Conservation (phyloP, 23 tunicate genomes). For the Styela plicata region DNA sequence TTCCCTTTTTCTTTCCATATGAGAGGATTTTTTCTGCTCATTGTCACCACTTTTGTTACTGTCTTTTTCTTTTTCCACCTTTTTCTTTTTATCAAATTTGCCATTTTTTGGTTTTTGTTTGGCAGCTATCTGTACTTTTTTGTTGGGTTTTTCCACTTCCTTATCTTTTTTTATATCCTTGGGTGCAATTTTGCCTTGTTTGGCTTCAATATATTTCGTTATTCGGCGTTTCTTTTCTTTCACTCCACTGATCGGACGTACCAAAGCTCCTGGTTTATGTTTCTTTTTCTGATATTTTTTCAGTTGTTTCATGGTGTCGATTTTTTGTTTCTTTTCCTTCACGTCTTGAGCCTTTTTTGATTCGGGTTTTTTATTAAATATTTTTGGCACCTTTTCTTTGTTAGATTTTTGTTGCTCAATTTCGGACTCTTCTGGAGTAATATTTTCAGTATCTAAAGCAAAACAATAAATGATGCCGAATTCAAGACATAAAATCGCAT, state of each 20-base stretch:
- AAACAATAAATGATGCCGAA: too few relatives aligned
- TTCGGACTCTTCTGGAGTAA: neutral
- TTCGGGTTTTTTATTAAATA: too few relatives aligned
- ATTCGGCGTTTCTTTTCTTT: constrained; percentile 37
- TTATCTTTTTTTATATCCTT: neutral
- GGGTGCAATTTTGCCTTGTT: neutral
- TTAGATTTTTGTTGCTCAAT: neutral
- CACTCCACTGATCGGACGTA: constrained; percentile 63
- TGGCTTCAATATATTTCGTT: constrained; percentile 7
- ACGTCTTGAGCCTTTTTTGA: neutral
- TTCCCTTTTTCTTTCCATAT: too few relatives aligned
- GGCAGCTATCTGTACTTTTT: too few relatives aligned
- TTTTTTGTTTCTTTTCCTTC: constrained; percentile 6
- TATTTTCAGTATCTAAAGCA: neutral
- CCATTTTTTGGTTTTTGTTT: too few relatives aligned
- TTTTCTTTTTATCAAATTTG: too few relatives aligned
- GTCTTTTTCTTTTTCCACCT: too few relatives aligned
- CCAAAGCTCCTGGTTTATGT: constrained; percentile 72
- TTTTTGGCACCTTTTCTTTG: neutral
- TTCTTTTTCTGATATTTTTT: constrained; percentile 71
- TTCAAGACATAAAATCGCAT: too few relatives aligned
- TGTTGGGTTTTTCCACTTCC: neutral
- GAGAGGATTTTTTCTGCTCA: too few relatives aligned
- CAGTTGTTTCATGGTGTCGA: constrained; percentile 43
- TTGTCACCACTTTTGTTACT: too few relatives aligned